phyloP scores from a whole-genome alignment of 2,888 invertebrate genomes.

The Brassicogethes aeneus region DNA sequence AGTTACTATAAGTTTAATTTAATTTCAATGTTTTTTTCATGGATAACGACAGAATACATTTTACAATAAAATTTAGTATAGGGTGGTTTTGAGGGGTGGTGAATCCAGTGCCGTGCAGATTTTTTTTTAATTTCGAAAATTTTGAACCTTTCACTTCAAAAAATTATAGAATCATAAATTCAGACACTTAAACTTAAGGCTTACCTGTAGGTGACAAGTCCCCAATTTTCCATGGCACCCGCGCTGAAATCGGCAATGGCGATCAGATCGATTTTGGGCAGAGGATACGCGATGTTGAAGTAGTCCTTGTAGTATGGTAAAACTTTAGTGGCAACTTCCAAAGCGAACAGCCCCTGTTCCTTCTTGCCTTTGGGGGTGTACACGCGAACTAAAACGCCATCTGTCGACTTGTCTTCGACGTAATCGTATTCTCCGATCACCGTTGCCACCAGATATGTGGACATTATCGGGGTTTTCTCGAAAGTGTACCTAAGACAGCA shows the following conservation, averaged over 20 bases:
- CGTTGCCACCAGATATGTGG: conserved; percentile 89
- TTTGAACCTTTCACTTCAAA: too few species aligned
- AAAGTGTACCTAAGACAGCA: conserved; percentile 45
- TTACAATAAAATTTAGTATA: too few species aligned
- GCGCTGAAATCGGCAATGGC: conserved; percentile 93
- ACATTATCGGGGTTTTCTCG: conserved; percentile 85
- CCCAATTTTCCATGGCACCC: conserved; percentile 99
- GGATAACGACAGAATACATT: too few species aligned
- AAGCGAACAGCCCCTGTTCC: conserved; percentile 84
- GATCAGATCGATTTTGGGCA: conserved; percentile 94
- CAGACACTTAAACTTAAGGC: background rate
- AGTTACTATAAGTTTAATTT: too few species aligned
- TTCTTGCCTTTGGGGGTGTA: conserved; percentile 86
- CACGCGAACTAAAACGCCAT: conserved; percentile 74
- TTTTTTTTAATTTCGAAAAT: too few species aligned
- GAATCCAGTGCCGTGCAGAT: too few species aligned
- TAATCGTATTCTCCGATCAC: conserved; percentile 94
- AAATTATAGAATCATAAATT: too few species aligned
- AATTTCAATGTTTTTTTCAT: too few species aligned
- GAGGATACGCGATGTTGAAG: conserved; percentile 88
- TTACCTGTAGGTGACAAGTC: conserved; percentile 70
- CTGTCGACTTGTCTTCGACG: conserved; percentile 74
- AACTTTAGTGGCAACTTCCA: conserved; percentile 86
- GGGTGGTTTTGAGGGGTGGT: too few species aligned
- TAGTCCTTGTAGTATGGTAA: conserved; percentile 92